Conservation (phyloP, 2,888 invertebrate species). For the Polyommatus icarus region DNA sequence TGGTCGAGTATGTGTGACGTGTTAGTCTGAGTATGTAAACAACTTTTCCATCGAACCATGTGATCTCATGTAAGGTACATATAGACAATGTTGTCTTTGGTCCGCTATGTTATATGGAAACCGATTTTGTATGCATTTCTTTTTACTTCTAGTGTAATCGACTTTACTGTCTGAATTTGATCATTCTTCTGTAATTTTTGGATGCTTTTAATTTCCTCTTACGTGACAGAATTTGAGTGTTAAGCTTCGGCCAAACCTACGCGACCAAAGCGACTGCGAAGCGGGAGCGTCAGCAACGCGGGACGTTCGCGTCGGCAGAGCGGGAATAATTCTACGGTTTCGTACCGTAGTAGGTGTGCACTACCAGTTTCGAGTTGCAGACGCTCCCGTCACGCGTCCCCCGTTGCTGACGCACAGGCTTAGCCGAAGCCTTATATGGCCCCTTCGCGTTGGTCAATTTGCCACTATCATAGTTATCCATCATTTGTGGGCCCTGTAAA, state of each 20-base stretch:
- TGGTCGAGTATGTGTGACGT: conserved; percentile 53
- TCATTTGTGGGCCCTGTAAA: not conserved
- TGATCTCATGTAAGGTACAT: conserved; percentile 69
- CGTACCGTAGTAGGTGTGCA: too few relatives aligned
- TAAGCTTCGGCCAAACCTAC: too few relatives aligned
- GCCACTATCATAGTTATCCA: not conserved
- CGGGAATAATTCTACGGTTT: too few relatives aligned
- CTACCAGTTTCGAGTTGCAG: too few relatives aligned
- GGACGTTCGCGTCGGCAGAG: too few relatives aligned
- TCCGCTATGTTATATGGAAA: conserved; percentile 1
- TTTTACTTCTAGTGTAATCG: not conserved
- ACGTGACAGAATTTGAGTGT: not conserved
- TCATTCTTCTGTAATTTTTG: not conserved
- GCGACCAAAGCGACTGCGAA: too few relatives aligned
- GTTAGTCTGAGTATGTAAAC: conserved; percentile 54
- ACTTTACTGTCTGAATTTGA: not conserved
- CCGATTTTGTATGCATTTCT: conserved; percentile 2
- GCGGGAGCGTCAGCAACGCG: too few relatives aligned
- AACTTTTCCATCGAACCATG: conserved; percentile 60
- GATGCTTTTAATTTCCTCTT: not conserved
- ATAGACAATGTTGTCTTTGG: conserved; percentile 30
- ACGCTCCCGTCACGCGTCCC: too few relatives aligned
- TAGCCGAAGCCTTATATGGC: too few relatives aligned
- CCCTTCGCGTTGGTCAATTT: too few relatives aligned
- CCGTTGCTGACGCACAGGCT: too few relatives aligned